Base-by-base conservation (phyloP, 2,888 invertebrate genomes). In the Euphydryas editha region DNA sequence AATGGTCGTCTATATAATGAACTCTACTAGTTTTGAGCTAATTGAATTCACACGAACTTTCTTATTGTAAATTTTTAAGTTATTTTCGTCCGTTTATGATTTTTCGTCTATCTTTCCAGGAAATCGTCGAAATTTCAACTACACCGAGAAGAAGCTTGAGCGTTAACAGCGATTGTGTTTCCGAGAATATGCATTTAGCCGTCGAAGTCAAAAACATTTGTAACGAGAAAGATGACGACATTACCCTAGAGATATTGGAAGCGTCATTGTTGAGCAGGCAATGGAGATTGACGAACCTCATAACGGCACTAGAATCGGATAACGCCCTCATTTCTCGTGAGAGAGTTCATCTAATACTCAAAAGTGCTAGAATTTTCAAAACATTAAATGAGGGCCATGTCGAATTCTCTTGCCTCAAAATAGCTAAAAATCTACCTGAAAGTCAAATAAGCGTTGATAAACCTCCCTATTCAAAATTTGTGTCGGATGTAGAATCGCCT, bases 171-270 rank as follows among this genome's bases (percentile, higher is more conserved):
- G 84, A 80, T 0, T 83, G 86, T 8, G 79, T 83, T 13, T 80
- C 87, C 39, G 94, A 95, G 74, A 95, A 94, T 60, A 87, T 97
- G 79, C 95, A 95, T 57, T 79, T 97, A 13, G 94, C 95, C 42
- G 85, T 96, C 3, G 95, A 95, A 78, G 89, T 96, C 0, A 95
- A 95, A 76, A 97, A 97, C 84, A 90, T 95, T 44, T 95, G 95
- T 81, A 93, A 94, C 75, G 90, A 94, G 15, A 95, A 95, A 76
- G 94, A 94, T 76, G 93, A 94, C 0, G 89, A 94, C 82, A 73
- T 94, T 86, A 67, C 92, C 84, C 87, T 95, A 18, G 93, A 93
- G 71, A 80, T 95, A 20, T 77, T 84, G 30, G 76, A 75, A 47
- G 68, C 70, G 3, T 81, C 67, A 18, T 65, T 75, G 54, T 64